These are phyloP conservation scores for Prosapia bicincta DNA, from an alignment of 2,888 invertebrate genomes.

Conservation along the genomic window DNA sequence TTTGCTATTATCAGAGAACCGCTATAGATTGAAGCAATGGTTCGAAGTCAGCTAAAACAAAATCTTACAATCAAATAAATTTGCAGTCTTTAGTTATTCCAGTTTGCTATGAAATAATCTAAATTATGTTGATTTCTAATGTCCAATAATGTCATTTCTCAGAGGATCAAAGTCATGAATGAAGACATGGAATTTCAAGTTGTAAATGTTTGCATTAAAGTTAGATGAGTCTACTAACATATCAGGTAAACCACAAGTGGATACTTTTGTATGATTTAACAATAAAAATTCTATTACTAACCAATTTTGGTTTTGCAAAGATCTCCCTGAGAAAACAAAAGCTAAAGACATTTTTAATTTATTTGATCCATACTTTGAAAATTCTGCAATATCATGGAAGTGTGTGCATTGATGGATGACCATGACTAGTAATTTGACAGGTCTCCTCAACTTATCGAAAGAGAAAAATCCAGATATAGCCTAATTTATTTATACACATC, in stretches of 20 bases:
- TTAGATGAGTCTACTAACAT: slow-evolving; percentile 12
- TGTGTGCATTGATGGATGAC: not conserved
- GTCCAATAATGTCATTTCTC: not conserved
- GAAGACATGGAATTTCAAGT: not conserved
- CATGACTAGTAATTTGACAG: not conserved
- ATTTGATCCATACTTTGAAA: not conserved
- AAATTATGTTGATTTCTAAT: not conserved
- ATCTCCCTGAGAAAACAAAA: not conserved
- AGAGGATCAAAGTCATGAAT: not conserved
- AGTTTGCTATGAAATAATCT: not conserved
- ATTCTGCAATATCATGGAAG: not conserved
- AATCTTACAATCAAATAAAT: slow-evolving; percentile 14
- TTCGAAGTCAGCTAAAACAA: slow-evolving; percentile 29
- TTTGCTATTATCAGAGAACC: too few relatives aligned
- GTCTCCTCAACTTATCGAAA: not conserved
- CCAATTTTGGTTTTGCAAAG: not conserved
- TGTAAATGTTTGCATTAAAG: not conserved
- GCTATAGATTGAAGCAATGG: slow-evolving; percentile 22
- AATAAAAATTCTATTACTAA: slow-evolving; percentile 13
- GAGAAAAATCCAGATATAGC: not conserved
- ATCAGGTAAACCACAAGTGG: slow-evolving; percentile 21
- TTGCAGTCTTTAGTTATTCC: not conserved
- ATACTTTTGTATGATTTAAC: slow-evolving; percentile 33
- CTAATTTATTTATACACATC: not conserved
- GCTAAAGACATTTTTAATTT: not conserved